Evolutionary conservation across 2,888 invertebrate genomes (phyloP), one percentile per base, ranked within the genome.

Genomic region (Hirtodrosophila histrioides): DNA sequence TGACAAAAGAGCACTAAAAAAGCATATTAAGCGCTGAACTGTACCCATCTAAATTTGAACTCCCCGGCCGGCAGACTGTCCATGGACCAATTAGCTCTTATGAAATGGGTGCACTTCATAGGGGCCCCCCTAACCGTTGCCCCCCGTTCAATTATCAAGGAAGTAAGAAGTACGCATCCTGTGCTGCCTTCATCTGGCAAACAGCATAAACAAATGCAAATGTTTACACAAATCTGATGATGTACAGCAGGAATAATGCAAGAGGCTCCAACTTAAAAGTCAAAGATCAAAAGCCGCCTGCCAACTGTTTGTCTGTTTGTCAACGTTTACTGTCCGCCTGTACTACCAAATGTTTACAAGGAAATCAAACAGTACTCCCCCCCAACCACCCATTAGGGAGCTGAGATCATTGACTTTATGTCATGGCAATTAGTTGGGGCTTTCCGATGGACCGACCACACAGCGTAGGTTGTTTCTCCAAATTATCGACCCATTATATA

Each of bases 71-170:
- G 7, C 11, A 7, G 3, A 11, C 35, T 46, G 66, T 53, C 63
- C 65, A 60, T 78, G 77, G 67, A 79, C 79, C 86, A 86, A 82
- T 82, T 80, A 51, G 75, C 41, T 57, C 58, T 69, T 80, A 53
- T 57, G 45, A 46, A 50, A 31, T 75, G 78, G 74, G 76, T 75
- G 73, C 40, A 36, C 40, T 36, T 43, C 9, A 39, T 17, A 51
- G 9, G 8, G 10, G 7, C 5, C 4, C 24, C 23, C 10, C 17
- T 23, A n/a, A n/a, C n/a, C n/a, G n/a, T n/a, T n/a, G n/a, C n/a
- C 5, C 4, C 24, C 23, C 10, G 10, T 23, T 35, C 24, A 12
- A 17, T 17, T 44, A 8, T 33, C 33, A n/a, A 68, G 70, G 56
- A 71, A 67, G 51, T 68, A 41, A 17, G 8, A 41, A 36, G 48